Evolutionary conservation across 2,797 vertebrate genomes (phyloP), one percentile per base, ranked within the genome.

Genomic region (Nyctibius grandis): DNA sequence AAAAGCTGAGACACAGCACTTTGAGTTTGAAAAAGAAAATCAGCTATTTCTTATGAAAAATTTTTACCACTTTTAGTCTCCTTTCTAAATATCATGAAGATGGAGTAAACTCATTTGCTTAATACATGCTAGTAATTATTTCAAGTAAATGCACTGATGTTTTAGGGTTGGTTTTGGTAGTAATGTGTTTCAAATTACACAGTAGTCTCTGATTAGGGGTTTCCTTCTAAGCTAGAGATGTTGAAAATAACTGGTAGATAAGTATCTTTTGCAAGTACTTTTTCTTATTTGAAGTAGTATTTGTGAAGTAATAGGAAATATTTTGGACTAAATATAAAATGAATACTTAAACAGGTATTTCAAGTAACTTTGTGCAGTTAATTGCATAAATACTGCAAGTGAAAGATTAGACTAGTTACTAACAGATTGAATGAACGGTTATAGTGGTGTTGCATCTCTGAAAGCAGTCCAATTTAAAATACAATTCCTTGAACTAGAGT

Each of bases 291-390:
- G 91, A 54, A 77, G 93, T 94, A 88, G 93, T 70, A 80, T 96
- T 90, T 94, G 91, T 94, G 89, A 89, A 86, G 70, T 94, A 72
- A 91, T 88, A 91, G 64, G 51, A 89, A 87, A 64, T 93, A 79
- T 67, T 88, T 93, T 94, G 67, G 20, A 72, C 78, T 96, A 92
- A 91, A 75, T 68, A 85, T 51, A 68, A 94, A 78, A 63, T n/a
- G 5, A 81, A 93, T 67, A 68, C 51, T 79, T 78, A 79, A 95
- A 25, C 63, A 91, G 64, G 33, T 67, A 79, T 93, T 85, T 86
- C 40, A 75, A 65, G 42, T 92, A 80, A 72, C 59, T 51, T 78
- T 74, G 36, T 89, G 80, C 83, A 73, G 36, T 74, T 89, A 72
- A 40, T 56, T 65, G 51, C 61, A 53, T 61, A 85, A 74, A 89